A percentile compares a stretch with the other conserved stretches of the same genome.
Conservation (phyloP, 2,797 vertebrate genomes). For the Carapus acus region DNA sequence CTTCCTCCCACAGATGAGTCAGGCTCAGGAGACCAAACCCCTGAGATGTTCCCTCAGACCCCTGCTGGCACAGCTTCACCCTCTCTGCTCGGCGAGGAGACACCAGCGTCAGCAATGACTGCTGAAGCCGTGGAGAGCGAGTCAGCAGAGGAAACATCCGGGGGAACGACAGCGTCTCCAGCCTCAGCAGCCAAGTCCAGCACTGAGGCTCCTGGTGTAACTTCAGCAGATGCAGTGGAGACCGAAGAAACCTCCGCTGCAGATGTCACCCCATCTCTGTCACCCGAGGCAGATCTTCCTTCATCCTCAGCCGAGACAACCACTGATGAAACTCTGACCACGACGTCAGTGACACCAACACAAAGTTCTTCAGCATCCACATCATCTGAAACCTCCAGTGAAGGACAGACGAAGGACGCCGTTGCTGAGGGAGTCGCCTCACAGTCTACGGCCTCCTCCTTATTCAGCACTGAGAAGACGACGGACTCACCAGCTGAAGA, state of each 20-base stretch:
- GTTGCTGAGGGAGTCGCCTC: background rate
- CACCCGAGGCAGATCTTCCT: too few species aligned
- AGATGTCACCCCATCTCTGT: too few species aligned
- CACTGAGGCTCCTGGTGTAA: background rate
- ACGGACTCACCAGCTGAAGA: background rate
- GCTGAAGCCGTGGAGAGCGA: background rate
- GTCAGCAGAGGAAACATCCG: background rate
- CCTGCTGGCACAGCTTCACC: background rate
- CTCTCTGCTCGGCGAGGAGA: background rate
- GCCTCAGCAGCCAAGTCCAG: background rate
- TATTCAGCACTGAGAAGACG: conserved; percentile 16
- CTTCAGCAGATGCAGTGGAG: background rate
- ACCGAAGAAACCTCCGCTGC: too few species aligned
- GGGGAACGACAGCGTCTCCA: conserved; percentile 2
- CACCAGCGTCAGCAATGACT: background rate
- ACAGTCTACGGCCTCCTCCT: conserved; percentile 9
- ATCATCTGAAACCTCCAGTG: too few species aligned
- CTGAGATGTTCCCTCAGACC: background rate
- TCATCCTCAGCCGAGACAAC: too few species aligned
- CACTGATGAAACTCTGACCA: too few species aligned
- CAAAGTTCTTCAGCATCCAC: too few species aligned
- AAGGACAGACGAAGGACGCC: too few species aligned
- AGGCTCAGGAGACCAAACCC: background rate
- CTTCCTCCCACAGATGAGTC: background rate
- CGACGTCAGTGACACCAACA: background rate